Conservation (phyloP, 2,113 vertebrate genomes). For the Gymnobelideus leadbeateri region DNA sequence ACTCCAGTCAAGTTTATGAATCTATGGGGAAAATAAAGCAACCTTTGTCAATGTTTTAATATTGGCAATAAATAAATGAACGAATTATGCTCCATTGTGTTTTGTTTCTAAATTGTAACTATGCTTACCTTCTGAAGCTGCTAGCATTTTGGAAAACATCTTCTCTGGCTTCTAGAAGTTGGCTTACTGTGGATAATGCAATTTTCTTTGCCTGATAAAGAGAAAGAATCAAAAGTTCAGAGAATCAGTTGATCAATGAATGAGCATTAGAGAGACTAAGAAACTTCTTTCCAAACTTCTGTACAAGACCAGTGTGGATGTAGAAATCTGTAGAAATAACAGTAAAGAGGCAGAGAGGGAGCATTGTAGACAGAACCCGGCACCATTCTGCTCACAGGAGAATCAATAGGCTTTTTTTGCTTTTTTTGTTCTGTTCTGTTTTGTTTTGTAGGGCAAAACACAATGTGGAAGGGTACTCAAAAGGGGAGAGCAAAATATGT, state of each 20-base stretch:
- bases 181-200: slow-evolving; percentile 76
- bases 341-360: neutral
- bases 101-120: slow-evolving; percentile 51
- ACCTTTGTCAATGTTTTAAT: neutral
- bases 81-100: neutral
- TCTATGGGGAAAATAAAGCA: neutral
- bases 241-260: neutral
- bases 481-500: neutral
- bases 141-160: slow-evolving; percentile 47
- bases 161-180: slow-evolving; percentile 72
- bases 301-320: neutral
- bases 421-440: no score
- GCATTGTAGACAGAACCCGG: neutral
- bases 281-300: neutral
- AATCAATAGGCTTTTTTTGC: neutral
- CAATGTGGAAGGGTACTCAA: neutral
- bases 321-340: neutral
- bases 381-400: neutral
- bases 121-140: slow-evolving; percentile 70
- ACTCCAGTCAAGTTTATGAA: neutral
- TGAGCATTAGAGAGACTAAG: neutral
- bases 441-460: neutral
- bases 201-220: slow-evolving; percentile 61
- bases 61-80: neutral
- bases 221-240: slow-evolving; percentile 7